Percentiles rank a stretch among this genome's conserved stretches.
Evolutionary conservation across 2,797 vertebrate species (phyloP).

Genomic region (Heteromormyrus szaboi): DNA sequence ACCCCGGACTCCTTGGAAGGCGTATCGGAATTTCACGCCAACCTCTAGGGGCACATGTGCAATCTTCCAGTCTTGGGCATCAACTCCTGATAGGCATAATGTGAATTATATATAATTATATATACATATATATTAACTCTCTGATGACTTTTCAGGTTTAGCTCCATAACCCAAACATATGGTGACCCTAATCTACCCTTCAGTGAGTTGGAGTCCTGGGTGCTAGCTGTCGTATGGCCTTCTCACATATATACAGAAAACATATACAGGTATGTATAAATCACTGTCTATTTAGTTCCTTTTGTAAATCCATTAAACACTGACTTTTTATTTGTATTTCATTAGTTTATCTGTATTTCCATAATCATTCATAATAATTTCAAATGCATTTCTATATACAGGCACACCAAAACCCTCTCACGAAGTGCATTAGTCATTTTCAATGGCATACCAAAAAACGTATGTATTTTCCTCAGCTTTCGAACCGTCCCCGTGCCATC

Average conservation of each 20-base stretch:
- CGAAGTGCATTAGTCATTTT: not conserved
- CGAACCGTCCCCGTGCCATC: constrained; percentile 70
- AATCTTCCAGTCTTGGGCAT: constrained; percentile 74
- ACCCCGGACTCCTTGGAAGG: constrained; percentile 74
- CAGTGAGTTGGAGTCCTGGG: not conserved
- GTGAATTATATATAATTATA: not conserved
- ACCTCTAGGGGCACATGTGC: constrained; percentile 69
- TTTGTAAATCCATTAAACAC: not conserved
- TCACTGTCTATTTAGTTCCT: not conserved
- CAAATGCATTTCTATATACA: not conserved
- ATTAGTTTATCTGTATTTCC: not conserved
- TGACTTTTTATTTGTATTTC: not conserved
- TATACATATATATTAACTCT: not conserved
- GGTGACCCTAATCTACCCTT: not conserved
- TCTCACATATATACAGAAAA: not conserved
- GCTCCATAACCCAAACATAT: not conserved
- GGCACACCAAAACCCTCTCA: not conserved
- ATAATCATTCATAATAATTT: not conserved
- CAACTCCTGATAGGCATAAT: constrained; percentile 46
- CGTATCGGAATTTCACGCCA: constrained; percentile 77
- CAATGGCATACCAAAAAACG: constrained; percentile 63
- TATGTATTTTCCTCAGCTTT: constrained; percentile 70
- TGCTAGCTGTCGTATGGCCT: not conserved
- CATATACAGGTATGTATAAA: not conserved
- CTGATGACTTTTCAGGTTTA: not conserved